Evolutionary conservation across 30 jellyfish, hydroid and myxozoan genomes (phyloP).

Genomic region (Turritopsis rubra): DNA sequence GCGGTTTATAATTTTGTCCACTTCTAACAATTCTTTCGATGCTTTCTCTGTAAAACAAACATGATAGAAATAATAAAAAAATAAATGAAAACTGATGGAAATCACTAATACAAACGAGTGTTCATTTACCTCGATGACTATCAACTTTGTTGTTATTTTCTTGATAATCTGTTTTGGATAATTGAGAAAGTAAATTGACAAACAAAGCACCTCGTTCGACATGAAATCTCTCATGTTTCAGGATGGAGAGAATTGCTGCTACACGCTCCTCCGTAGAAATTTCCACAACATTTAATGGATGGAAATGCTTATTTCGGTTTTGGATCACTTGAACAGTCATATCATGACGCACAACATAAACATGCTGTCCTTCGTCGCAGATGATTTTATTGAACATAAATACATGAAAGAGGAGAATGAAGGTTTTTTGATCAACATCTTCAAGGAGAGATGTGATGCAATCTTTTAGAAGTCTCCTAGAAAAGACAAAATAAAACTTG

Average conservation of each 20-base stretch:
- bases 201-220: background rate
- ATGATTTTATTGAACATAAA: background rate
- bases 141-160: background rate
- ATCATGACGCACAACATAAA: background rate
- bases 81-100: background rate
- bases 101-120: background rate
- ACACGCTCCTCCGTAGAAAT: background rate
- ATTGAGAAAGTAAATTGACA: background rate
- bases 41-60: background rate
- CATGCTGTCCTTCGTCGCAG: background rate
- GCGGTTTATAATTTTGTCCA: slow-evolving; percentile 15
- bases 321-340: background rate
- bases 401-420: background rate
- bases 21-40: slow-evolving; percentile 1
- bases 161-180: background rate
- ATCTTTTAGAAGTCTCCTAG: background rate
- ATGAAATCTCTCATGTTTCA: background rate
- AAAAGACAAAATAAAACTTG: background rate
- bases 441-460: background rate
- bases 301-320: background rate
- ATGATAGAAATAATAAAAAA: background rate
- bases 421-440: background rate
- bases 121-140: background rate
- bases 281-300: background rate
- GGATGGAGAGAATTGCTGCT: background rate